phyloP scores from a whole-genome alignment of 2,113 vertebrate genomes.

The Tylochromis polylepis region DNA sequence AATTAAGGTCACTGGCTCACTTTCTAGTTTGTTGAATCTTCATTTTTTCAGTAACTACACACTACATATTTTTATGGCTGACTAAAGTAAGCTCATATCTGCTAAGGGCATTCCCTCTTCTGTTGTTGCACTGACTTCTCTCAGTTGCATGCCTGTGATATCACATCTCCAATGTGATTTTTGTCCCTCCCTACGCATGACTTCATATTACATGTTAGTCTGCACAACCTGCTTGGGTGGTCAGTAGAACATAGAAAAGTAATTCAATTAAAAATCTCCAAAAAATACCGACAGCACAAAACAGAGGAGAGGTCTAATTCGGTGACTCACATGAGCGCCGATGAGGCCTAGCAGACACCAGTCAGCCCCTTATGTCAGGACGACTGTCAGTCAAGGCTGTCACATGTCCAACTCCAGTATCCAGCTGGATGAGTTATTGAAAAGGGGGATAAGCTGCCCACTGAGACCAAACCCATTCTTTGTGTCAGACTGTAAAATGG shows the following conservation, averaged over 20 bases:
- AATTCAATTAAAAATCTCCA: background rate
- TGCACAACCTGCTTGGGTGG: background rate
- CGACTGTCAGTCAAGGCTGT: background rate
- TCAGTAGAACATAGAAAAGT: background rate
- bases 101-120: too few species aligned
- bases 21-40: background rate
- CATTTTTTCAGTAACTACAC: background rate
- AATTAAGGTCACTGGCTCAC: background rate
- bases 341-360: background rate
- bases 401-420: background rate
- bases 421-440: background rate
- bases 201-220: background rate
- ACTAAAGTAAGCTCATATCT: background rate
- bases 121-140: background rate
- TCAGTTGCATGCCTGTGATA: fast-evolving
- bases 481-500: background rate
- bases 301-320: background rate
- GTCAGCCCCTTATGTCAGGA: background rate
- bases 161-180: background rate
- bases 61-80: fast-evolving
- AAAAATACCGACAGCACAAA: background rate
- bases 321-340: fast-evolving
- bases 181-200: background rate
- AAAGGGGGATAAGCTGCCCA: fast-evolving
- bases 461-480: background rate